phyloP scores from a whole-genome alignment of 2,113 vertebrate genomes.

The Callaeas wilsoni region DNA sequence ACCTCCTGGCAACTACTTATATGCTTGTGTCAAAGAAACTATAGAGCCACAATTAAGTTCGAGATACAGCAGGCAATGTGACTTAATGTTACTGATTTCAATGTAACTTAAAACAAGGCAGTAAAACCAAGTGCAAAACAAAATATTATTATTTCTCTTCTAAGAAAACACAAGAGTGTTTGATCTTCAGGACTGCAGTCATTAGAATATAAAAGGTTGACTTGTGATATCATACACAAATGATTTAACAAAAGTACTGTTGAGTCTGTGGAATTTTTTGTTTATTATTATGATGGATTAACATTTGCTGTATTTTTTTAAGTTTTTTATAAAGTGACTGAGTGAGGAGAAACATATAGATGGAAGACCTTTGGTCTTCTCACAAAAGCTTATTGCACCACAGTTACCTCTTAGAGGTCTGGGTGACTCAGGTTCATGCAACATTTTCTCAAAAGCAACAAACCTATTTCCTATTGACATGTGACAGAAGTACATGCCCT shows the following conservation, averaged over 20 bases:
- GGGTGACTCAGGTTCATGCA: neutral
- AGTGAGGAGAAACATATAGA: neutral
- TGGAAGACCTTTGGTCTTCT: neutral
- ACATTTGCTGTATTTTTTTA: neutral
- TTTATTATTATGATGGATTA: neutral
- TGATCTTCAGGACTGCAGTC: neutral
- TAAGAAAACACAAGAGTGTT: neutral
- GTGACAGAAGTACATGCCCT: neutral
- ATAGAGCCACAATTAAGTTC: neutral
- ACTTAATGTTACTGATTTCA: neutral
- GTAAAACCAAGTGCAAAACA: neutral
- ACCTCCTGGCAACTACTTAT: accelerated
- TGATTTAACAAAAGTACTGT: neutral
- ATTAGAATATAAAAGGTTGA: neutral
- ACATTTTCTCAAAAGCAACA: neutral
- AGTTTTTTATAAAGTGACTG: neutral
- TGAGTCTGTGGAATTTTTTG: neutral
- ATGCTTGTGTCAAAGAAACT: neutral
- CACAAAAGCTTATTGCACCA: neutral
- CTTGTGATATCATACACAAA: neutral
- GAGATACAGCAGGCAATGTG: neutral
- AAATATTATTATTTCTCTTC: neutral
- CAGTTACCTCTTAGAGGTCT: neutral
- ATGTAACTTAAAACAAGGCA: neutral
- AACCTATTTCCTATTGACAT: neutral